A percentile compares a stretch with the other conserved stretches of the same genome.
These are phyloP conservation scores for Volucella inanis DNA, from an alignment of 2,888 invertebrate species.

Conservation along the genomic window DNA sequence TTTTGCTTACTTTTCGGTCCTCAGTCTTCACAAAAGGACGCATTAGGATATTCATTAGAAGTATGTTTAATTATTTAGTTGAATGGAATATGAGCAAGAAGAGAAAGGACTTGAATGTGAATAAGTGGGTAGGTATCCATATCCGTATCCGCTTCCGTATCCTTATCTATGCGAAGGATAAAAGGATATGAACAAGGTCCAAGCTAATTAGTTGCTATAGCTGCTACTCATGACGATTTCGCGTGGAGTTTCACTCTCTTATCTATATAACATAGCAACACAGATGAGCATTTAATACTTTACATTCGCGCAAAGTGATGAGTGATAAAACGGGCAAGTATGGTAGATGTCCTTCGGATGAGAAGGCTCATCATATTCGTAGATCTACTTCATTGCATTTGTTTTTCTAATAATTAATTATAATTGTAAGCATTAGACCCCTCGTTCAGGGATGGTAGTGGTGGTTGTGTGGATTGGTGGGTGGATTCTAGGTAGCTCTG, in stretches of 20 bases:
- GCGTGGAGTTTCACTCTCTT: conserved; percentile 22
- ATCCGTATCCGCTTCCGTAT: too few species aligned
- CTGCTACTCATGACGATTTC: conserved; percentile 22
- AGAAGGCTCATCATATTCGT: conserved; percentile 4
- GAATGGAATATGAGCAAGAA: conserved; percentile 37
- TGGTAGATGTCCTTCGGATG: conserved; percentile 1
- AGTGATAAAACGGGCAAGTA: neutral
- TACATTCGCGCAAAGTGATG: conserved; percentile 12
- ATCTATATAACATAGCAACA: conserved; percentile 23
- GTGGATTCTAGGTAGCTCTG: neutral
- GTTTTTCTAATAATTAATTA: conserved; percentile 68
- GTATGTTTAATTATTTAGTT: conserved; percentile 62
- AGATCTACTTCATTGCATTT: conserved; percentile 50
- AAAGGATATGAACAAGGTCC: conserved; percentile 37
- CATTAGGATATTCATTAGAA: conserved; percentile 60
- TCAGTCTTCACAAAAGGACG: conserved; percentile 7
- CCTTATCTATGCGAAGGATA: neutral
- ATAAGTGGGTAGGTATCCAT: neutral
- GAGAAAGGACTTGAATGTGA: neutral
- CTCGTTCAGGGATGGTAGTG: neutral
- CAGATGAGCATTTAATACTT: conserved; percentile 48
- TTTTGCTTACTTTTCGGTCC: conserved; percentile 21
- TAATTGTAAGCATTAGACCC: conserved; percentile 50
- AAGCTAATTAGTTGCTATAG: conserved; percentile 50
- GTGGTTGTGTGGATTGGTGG: conserved; percentile 5